Conservation (phyloP, 2,888 invertebrate genomes). For the Ophraella communa region DNA sequence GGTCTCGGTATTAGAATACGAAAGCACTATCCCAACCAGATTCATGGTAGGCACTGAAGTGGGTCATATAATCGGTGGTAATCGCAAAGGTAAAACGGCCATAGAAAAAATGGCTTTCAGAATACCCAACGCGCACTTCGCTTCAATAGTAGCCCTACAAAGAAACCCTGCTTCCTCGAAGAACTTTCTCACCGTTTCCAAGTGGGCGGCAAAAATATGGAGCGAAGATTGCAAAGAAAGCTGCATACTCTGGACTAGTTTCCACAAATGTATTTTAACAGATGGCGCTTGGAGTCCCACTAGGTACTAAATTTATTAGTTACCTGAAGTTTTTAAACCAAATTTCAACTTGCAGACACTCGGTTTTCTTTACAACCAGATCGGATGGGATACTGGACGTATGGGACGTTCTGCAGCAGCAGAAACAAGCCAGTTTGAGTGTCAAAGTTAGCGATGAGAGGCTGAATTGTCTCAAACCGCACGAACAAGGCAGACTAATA, state of each 20-base stretch:
- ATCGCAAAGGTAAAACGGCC: constrained; percentile 76
- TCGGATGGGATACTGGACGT: constrained; percentile 87
- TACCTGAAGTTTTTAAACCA: too few species aligned
- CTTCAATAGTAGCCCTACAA: constrained; percentile 87
- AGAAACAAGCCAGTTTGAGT: constrained; percentile 81
- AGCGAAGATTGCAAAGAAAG: constrained; percentile 95
- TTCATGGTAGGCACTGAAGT: constrained; percentile 79
- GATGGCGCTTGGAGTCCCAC: constrained; percentile 90
- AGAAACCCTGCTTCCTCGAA: constrained; percentile 94
- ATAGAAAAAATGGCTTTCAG: constrained; percentile 75
- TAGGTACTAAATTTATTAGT: constrained; percentile 61
- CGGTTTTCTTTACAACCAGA: constrained; percentile 84
- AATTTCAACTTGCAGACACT: constrained; percentile 77
- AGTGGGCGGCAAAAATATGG: constrained; percentile 95
- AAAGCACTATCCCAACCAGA: constrained; percentile 82
- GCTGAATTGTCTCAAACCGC: constrained; percentile 70
- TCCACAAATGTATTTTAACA: constrained; percentile 73
- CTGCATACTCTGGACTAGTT: constrained; percentile 89
- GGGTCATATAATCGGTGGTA: constrained; percentile 68
- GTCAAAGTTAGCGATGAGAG: constrained; percentile 74
- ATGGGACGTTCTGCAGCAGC: constrained; percentile 88
- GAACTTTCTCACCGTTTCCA: constrained; percentile 93
- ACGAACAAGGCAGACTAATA: constrained; percentile 74
- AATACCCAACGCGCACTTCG: constrained; percentile 58
- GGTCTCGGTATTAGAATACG: constrained; percentile 79